A percentile compares a stretch with the other conserved stretches of the same genome.
Conservation (phyloP, 2,797 vertebrate genomes). For the Sylvilagus floridanus region DNA sequence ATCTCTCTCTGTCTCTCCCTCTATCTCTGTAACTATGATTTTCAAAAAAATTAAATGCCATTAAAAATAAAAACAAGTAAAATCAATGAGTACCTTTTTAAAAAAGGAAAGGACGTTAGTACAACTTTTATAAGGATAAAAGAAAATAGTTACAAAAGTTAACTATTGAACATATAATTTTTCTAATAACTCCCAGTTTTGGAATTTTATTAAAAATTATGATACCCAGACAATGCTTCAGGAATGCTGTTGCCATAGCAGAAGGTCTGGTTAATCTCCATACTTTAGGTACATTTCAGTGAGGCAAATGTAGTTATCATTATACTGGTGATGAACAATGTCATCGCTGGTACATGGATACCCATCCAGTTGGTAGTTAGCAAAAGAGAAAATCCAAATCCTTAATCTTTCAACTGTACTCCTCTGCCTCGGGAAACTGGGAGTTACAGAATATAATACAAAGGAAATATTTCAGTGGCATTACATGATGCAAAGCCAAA, state of each 20-base stretch:
- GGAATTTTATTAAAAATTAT: neutral
- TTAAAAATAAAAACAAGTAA: too few relatives aligned
- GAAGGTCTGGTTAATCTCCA: neutral
- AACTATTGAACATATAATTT: neutral
- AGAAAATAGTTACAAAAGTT: neutral
- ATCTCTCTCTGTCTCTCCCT: too few relatives aligned
- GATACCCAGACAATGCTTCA: neutral
- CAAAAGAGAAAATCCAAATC: neutral
- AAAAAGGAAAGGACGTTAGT: neutral
- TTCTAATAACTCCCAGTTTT: neutral
- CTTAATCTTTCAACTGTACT: neutral
- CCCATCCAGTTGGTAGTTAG: neutral
- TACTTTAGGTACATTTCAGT: neutral
- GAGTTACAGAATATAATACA: neutral
- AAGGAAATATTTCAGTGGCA: neutral
- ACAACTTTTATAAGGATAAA: neutral
- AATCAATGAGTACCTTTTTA: too few relatives aligned
- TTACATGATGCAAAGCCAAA: neutral
- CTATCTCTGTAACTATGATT: too few relatives aligned
- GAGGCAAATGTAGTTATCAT: neutral
- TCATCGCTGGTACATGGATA: neutral
- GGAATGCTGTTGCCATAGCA: neutral
- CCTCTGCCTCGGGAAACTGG: neutral
- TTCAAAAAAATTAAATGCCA: too few relatives aligned
- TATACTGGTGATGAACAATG: neutral